A percentile compares a stretch with the other conserved stretches of the same genome.
Conservation (phyloP, 30 jellyfish, hydroid and myxozoan genomes). For the Morbakka virulenta region DNA sequence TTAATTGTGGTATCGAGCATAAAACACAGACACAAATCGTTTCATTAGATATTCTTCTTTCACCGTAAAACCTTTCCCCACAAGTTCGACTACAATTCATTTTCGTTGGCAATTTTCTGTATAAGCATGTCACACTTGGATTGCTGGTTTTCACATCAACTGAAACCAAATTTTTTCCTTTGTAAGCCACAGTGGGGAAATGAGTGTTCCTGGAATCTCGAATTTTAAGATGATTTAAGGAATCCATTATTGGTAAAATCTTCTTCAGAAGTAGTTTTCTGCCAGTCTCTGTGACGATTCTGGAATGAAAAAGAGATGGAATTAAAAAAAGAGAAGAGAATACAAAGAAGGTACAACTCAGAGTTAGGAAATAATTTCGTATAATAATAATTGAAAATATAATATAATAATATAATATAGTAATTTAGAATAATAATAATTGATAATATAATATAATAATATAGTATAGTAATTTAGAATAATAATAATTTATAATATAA, state of each 20-base stretch:
- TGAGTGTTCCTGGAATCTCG: not conserved
- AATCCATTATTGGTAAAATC: not conserved
- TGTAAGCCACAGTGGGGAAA: not conserved
- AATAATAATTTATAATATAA: no score
- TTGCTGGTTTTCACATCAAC: not conserved
- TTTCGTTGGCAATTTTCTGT: not conserved
- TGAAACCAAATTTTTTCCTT: not conserved
- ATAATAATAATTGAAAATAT: no score
- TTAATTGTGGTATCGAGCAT: not conserved
- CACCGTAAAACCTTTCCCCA: not conserved
- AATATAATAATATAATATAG: no score
- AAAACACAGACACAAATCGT: not conserved
- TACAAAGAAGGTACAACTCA: no score
- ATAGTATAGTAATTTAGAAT: no score
- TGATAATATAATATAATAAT: no score
- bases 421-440: no score
- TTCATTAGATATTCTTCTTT: not conserved
- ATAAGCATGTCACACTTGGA: not conserved
- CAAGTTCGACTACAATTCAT: not conserved
- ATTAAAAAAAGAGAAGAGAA: no score
- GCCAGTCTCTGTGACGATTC: no score
- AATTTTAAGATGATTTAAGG: not conserved
- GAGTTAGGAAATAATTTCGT: no score
- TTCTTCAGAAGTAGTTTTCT: no score
- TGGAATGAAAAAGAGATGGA: no score